A percentile compares a stretch with the other conserved stretches of the same genome.
phyloP scores from a whole-genome alignment of 2,113 vertebrate genomes.

The Strix aluco region DNA sequence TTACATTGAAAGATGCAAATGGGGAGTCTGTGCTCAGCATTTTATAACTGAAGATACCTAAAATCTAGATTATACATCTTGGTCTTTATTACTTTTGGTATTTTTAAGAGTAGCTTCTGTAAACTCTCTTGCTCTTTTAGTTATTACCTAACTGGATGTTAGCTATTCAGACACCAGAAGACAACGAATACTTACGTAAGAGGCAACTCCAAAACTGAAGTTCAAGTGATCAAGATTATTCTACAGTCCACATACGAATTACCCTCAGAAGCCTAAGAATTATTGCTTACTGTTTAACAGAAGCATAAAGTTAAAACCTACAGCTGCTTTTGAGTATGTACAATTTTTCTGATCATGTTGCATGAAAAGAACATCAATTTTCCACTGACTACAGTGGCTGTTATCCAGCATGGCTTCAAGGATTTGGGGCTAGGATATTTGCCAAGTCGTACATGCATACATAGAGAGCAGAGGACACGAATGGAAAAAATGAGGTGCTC shows the following conservation, averaged over 20 bases:
- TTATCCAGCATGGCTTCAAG: not conserved
- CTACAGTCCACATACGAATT: not conserved
- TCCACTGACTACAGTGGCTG: not conserved
- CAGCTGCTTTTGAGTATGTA: not conserved
- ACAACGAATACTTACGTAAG: not conserved
- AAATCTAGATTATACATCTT: not conserved
- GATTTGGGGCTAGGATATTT: not conserved
- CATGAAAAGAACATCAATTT: not conserved
- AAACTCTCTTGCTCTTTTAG: not conserved
- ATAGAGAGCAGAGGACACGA: fast-evolving
- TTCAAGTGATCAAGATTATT: not conserved
- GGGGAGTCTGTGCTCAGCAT: not conserved
- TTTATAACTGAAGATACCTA: not conserved
- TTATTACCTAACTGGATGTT: not conserved
- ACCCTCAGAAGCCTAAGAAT: not conserved
- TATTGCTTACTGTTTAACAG: not conserved
- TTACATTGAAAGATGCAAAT: not conserved
- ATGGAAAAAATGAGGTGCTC: not conserved
- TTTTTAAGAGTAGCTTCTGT: not conserved
- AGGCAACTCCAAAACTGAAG: not conserved
- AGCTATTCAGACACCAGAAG: not conserved
- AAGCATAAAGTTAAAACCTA: not conserved
- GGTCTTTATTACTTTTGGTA: not conserved
- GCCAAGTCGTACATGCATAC: not conserved
- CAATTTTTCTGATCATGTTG: not conserved